Evolutionary conservation across 2,888 invertebrate genomes (phyloP), one percentile per base, ranked within the genome.

Genomic region (Incurvaria masculella): DNA sequence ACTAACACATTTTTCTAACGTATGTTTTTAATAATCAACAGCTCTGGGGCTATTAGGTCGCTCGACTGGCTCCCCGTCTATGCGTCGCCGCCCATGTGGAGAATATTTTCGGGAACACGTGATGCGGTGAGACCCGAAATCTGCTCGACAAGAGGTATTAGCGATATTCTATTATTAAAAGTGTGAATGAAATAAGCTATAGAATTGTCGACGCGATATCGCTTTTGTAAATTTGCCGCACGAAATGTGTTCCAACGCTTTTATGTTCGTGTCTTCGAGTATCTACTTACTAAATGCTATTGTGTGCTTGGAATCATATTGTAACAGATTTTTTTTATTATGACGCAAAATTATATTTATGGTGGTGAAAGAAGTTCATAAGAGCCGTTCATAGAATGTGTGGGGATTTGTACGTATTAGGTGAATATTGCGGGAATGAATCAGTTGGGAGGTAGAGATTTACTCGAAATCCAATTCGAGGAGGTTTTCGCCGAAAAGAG

Each of bases 91-190:
- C 66, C 67, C 68, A 61, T 68, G 68, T 64, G 64, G 60, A 66
- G 61, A 65, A 62, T 20, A 42, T 11, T 42, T 11, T 21, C 8
- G 18, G 16, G 21, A 18, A 44, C 56, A 59, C 56, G 64, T 63
- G 68, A 65, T 73, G 73, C 63, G 73, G 72, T 72, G 66, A 62
- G 66, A 66, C 64, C 66, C 66, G 58, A 62, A 56, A 65, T 72
- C 68, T 39, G 65, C 66, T 47, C 42, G 42, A 45, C 45, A 26
- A 47, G 46, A 46, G 20, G 51, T 53, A 57, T 59, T 60, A 61
- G 61, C 62, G 64, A 65, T 66, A 64, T 68, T 63, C 60, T 60
- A 62, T 66, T 70, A 68, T 71, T 63, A 60, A 53, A 65, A 66
- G 72, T 72, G 75, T 70, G 72, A 73, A 74, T 69, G 33, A 33